Percentiles rank a stretch among this genome's conserved stretches.
Conservation (phyloP, 2,113 vertebrate species). For the Synodontis membranacea region DNA sequence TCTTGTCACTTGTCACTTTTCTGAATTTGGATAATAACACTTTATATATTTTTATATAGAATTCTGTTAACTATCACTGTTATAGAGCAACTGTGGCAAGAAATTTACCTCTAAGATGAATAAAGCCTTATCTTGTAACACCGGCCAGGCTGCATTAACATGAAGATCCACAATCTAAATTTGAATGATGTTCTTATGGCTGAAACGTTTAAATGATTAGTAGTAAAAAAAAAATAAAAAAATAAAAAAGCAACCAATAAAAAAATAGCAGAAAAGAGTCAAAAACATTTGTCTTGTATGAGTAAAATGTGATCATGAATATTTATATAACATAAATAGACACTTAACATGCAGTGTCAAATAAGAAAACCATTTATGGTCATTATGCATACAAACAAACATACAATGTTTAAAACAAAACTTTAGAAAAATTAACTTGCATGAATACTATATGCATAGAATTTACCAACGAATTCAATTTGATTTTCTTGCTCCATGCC, state of each 20-base stretch:
- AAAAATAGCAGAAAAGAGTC: too few species aligned
- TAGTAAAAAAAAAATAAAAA: not conserved
- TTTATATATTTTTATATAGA: not conserved
- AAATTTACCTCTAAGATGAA: not conserved
- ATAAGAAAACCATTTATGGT: not conserved
- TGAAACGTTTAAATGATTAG: not conserved
- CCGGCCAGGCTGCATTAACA: not conserved
- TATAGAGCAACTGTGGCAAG: not conserved
- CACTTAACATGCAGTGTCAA: not conserved
- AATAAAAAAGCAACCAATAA: not conserved
- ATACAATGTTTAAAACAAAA: not conserved
- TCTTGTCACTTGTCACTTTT: too few species aligned
- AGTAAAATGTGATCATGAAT: not conserved
- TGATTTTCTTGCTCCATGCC: slow-evolving; percentile 8
- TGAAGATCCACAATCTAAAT: not conserved
- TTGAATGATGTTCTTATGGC: not conserved
- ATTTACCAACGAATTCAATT: not conserved
- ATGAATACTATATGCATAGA: not conserved
- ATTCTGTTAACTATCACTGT: not conserved
- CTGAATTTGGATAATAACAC: too few species aligned
- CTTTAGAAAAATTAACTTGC: not conserved
- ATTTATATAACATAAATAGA: too few species aligned
- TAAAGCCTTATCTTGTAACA: not conserved
- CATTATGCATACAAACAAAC: not conserved
- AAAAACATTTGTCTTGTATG: not conserved